Conservation (phyloP, 2,797 vertebrate species). For the Podargus strigoides region DNA sequence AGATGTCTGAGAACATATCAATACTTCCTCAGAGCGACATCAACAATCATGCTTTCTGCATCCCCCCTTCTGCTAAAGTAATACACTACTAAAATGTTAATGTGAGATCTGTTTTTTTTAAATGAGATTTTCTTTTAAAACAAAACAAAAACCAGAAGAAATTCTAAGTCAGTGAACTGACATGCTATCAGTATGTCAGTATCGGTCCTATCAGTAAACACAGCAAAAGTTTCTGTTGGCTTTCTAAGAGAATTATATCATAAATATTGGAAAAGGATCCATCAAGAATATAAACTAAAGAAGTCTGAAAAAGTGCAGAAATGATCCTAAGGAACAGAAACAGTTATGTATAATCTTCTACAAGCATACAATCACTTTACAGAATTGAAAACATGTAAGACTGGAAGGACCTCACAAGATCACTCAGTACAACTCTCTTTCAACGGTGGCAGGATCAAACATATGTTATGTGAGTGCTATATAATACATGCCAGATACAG, state of each 20-base stretch:
- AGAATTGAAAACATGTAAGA: background rate
- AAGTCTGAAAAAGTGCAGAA: background rate
- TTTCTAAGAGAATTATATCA: background rate
- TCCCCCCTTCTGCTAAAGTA: background rate
- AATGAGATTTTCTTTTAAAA: background rate
- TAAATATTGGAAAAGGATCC: slow-evolving; percentile 1
- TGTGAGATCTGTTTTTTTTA: background rate
- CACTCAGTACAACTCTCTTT: background rate
- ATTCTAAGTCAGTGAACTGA: background rate
- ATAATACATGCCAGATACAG: slow-evolving; percentile 13
- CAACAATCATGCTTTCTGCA: background rate
- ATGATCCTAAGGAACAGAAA: background rate
- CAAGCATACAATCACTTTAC: background rate
- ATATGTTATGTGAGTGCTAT: background rate
- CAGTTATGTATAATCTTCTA: background rate
- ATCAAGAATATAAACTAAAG: background rate
- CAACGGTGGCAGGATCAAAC: slow-evolving; percentile 9
- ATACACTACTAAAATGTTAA: background rate
- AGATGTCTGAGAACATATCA: background rate
- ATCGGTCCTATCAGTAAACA: background rate
- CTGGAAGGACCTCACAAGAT: slow-evolving; percentile 43
- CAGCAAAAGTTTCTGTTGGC: background rate
- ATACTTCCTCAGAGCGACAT: background rate
- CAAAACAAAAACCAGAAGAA: background rate
- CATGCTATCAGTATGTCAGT: no score